Evolutionary conservation across 2,888 invertebrate genomes (phyloP).

Genomic region (Tachystola acroxantha): DNA sequence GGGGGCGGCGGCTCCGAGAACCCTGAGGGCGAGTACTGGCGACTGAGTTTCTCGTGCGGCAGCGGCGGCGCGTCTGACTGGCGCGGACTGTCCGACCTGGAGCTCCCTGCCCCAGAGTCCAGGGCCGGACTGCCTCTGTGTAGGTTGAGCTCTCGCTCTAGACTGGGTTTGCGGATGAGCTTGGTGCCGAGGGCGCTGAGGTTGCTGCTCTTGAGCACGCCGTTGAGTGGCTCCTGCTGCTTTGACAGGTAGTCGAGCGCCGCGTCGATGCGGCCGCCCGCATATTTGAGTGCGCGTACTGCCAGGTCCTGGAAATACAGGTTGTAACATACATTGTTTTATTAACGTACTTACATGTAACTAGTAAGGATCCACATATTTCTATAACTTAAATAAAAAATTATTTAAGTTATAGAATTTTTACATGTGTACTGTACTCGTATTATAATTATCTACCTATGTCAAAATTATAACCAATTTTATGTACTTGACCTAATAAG

Average conservation of each 20-base stretch:
- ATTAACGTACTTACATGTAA: neutral
- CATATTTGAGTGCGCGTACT: constrained; percentile 82
- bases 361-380: too few relatives aligned
- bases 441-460: too few relatives aligned
- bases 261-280: constrained; percentile 84
- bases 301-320: constrained; percentile 80
- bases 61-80: constrained; percentile 79
- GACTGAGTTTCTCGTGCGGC: constrained; percentile 80
- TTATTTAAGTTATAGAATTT: too few relatives aligned
- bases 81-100: constrained; percentile 92
- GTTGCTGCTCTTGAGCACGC: constrained; percentile 72
- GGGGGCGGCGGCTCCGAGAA: constrained; percentile 84
- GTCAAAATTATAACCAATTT: too few relatives aligned
- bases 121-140: constrained; percentile 91
- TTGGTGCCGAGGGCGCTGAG: constrained; percentile 82
- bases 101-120: constrained; percentile 92
- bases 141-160: constrained; percentile 88
- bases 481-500: too few relatives aligned
- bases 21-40: constrained; percentile 85
- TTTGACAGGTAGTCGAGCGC: constrained; percentile 84
- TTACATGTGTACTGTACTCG: too few relatives aligned
- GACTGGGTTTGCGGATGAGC: constrained; percentile 91
- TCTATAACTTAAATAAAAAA: too few relatives aligned
- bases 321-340: neutral
- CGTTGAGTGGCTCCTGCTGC: constrained; percentile 77